A percentile compares a stretch with the other conserved stretches of the same genome.
Evolutionary conservation across 1,140 invertebrate genomes (phyloP).

Genomic region (Megalonaias nervosa): DNA sequence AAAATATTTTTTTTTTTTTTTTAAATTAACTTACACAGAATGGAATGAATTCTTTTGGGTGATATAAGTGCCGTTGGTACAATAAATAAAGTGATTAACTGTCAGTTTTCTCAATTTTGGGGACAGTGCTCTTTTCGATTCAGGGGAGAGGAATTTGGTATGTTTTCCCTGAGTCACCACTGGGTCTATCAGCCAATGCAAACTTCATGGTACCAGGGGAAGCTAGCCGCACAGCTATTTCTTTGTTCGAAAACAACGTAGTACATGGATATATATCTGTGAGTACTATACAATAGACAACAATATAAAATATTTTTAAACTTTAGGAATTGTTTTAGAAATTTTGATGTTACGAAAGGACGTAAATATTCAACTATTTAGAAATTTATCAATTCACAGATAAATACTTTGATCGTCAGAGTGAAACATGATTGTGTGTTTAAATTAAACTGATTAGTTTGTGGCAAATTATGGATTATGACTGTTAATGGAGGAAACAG

Average conservation of each 20-base stretch:
- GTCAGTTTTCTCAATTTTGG: background rate
- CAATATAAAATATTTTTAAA: too few relatives aligned
- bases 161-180: conserved; percentile 16
- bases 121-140: background rate
- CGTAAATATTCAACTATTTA: too few relatives aligned
- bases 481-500: too few relatives aligned
- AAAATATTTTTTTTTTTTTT: too few relatives aligned
- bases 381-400: too few relatives aligned
- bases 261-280: conserved; percentile 15
- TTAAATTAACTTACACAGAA: too few relatives aligned
- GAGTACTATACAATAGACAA: background rate
- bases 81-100: background rate
- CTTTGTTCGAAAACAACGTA: conserved; percentile 22
- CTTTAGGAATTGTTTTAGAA: too few relatives aligned
- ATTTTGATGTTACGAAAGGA: too few relatives aligned
- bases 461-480: too few relatives aligned
- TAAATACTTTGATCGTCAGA: too few relatives aligned
- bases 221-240: conserved; percentile 11
- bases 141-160: conserved; percentile 26
- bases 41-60: background rate
- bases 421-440: too few relatives aligned
- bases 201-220: conserved; percentile 5
- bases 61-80: background rate
- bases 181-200: conserved; percentile 2
- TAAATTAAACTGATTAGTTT: too few relatives aligned